Base-by-base conservation (phyloP, 2,113 vertebrate species). In the Alosa alosa region DNA sequence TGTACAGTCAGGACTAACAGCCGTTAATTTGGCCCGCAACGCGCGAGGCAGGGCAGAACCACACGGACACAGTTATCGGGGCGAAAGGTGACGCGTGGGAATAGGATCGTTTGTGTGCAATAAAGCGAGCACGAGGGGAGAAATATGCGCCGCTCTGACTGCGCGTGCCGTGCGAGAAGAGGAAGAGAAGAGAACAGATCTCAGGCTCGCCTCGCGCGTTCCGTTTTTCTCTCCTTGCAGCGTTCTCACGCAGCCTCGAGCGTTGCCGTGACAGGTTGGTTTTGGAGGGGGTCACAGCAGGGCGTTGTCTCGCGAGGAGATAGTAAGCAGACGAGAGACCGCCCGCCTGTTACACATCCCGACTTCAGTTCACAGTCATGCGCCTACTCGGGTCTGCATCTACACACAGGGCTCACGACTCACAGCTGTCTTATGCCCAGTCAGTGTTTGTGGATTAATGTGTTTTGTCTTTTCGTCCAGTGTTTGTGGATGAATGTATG, bases 11-110 rank as follows among this genome's bases (percentile, higher is more conserved):
- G 82, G 88, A 90, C 88, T 86, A 90, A 85, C 78, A 72, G 90
- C 91, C 91, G 91, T 93, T 93, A 92, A 93, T 93, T 91, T 89
- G 89, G 85, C 91, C 91, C 90, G 91, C 91, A 93, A 83, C 36
- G 55, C 49, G 81, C 22, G 22, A 82, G 60, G 60, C 60, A 64
- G 60, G n/a, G n/a, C 60, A 64, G 60, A 64, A 72, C 11, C 18
- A 11, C 44, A 72, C 31, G 46, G 4, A 49, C 18, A 45, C 10
- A 83, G 25, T 20, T 20, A 57, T 39, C 50, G 31, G 31, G 46
- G 49, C 82, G 31, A 83, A 57, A 57, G 49, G 50, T 57, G 49
- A 55, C 39, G 36, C 39, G 49, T 25, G 46, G 82, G 55, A 83
- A 52, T 41, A 83, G 18, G 50, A 10, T 25, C 9, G 20, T 25